phyloP scores from a whole-genome alignment of 1,140 invertebrate species.

The Drosophila teissieri region DNA sequence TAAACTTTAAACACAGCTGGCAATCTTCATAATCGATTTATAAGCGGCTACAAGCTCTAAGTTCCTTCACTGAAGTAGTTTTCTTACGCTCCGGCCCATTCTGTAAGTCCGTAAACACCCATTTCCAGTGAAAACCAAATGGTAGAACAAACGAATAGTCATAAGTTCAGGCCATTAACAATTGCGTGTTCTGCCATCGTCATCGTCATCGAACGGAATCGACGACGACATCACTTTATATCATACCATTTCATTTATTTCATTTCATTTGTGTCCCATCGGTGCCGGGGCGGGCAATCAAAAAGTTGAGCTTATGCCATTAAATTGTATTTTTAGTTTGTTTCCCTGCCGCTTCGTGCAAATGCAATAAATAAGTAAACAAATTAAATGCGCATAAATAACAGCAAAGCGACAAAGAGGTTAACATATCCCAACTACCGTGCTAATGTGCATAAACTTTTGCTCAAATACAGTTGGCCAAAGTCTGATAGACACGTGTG shows the following conservation, averaged over 20 bases:
- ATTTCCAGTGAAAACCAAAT: conserved; percentile 33
- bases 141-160: conserved; percentile 34
- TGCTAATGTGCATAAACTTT: conserved; percentile 46
- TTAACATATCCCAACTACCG: conserved; percentile 54
- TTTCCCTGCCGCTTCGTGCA: conserved; percentile 33
- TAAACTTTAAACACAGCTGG: conserved; percentile 14
- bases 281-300: conserved; percentile 41
- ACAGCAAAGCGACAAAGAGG: conserved; percentile 29
- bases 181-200: conserved; percentile 47
- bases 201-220: conserved; percentile 41
- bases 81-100: conserved; percentile 11
- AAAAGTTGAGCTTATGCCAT: conserved; percentile 63
- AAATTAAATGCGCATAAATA: conserved; percentile 68
- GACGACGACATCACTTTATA: conserved; percentile 34
- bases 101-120: background rate
- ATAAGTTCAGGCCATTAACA: conserved; percentile 49
- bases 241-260: background rate
- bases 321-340: conserved; percentile 60
- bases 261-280: conserved; percentile 26
- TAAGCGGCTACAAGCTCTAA: conserved; percentile 4
- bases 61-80: background rate
- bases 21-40: conserved; percentile 46
- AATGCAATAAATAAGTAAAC: conserved; percentile 62
- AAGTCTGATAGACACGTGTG: conserved; percentile 36
- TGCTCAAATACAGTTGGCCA: conserved; percentile 28